These are phyloP conservation scores for Drosophila nigritarsus DNA, from an alignment of 2,888 invertebrate species.

Conservation along the genomic window DNA sequence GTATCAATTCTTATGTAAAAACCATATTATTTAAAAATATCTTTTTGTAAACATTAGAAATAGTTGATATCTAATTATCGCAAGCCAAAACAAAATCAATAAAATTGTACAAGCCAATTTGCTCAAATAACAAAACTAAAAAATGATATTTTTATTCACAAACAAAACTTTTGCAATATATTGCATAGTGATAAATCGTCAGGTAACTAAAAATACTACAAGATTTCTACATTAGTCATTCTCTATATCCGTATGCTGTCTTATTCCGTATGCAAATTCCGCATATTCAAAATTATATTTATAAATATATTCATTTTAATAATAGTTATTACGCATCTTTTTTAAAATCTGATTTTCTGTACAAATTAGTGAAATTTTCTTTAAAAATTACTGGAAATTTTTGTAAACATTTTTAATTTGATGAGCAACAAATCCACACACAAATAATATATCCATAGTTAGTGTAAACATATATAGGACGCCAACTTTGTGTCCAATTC, in stretches of 20 bases:
- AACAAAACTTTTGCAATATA: background rate
- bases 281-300: background rate
- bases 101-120: slow-evolving; percentile 84
- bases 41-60: slow-evolving; percentile 62
- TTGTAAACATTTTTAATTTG: background rate
- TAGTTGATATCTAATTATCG: slow-evolving; percentile 42
- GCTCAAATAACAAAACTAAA: slow-evolving; percentile 76
- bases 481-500: background rate
- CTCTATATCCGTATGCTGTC: background rate
- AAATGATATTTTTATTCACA: slow-evolving; percentile 14
- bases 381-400: background rate
- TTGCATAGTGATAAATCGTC: background rate
- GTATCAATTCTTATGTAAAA: slow-evolving; percentile 20
- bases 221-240: background rate
- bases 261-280: background rate
- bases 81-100: slow-evolving; percentile 69
- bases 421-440: background rate
- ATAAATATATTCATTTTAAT: background rate
- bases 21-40: slow-evolving; percentile 3
- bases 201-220: background rate
- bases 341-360: background rate
- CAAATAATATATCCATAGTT: background rate
- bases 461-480: background rate
- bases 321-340: background rate
- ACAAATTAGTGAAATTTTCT: background rate